phyloP scores from a whole-genome alignment of 2,113 vertebrate species.

The Chaenocephalus aceratus region DNA sequence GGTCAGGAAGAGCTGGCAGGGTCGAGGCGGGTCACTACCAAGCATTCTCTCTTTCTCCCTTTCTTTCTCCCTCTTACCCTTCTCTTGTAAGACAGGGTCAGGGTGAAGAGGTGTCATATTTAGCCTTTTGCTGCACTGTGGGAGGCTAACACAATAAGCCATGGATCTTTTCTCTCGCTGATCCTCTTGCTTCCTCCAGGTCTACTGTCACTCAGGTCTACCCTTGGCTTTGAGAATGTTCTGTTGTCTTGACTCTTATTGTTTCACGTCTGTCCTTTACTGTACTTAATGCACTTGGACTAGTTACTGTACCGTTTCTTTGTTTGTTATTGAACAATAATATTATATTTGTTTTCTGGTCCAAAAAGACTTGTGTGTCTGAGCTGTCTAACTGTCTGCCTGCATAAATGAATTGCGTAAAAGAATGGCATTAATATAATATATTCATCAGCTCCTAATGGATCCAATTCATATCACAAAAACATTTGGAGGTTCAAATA shows the following conservation, averaged over 20 bases:
- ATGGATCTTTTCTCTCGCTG: slow-evolving; percentile 34
- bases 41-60: slow-evolving; percentile 83
- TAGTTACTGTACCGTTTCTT: background rate
- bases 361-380: too few species aligned
- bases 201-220: slow-evolving; percentile 24
- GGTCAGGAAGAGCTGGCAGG: slow-evolving; percentile 89
- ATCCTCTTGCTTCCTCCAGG: background rate
- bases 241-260: background rate
- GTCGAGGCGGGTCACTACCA: slow-evolving; percentile 88
- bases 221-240: background rate
- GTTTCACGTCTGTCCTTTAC: background rate
- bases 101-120: slow-evolving; percentile 77
- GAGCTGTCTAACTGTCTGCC: too few species aligned
- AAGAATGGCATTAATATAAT: background rate
- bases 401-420: background rate
- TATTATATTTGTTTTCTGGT: too few species aligned
- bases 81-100: slow-evolving; percentile 63
- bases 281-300: background rate
- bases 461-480: too few species aligned
- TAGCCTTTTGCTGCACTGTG: slow-evolving; percentile 57
- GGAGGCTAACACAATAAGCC: slow-evolving; percentile 64
- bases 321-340: background rate
- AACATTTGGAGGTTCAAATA: too few species aligned
- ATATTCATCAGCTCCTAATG: too few species aligned
- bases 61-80: slow-evolving; percentile 45